phyloP scores from a whole-genome alignment of 2,113 vertebrate species.

The Oreochromis tanganicae region DNA sequence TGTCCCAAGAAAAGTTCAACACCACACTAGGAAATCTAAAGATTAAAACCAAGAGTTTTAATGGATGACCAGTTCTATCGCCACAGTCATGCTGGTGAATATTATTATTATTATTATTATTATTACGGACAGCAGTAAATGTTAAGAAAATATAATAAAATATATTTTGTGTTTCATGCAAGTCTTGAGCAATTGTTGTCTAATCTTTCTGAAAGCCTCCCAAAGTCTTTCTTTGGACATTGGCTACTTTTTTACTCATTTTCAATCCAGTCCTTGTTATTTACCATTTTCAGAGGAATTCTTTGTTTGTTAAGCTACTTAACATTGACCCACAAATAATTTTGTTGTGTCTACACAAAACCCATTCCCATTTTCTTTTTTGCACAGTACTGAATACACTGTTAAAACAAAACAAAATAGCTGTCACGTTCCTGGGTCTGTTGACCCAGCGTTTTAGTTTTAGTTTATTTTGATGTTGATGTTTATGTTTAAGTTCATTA shows the following conservation, averaged over 20 bases:
- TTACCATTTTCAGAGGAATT: background rate
- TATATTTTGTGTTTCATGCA: background rate
- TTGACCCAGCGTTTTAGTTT: background rate
- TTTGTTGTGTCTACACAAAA: background rate
- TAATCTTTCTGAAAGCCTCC: fast-evolving
- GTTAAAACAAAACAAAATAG: background rate
- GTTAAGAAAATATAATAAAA: background rate
- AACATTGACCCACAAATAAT: background rate
- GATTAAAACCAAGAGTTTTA: background rate
- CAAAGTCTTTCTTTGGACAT: background rate
- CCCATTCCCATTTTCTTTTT: background rate
- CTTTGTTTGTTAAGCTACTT: background rate
- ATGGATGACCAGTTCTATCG: background rate
- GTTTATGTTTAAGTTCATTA: background rate
- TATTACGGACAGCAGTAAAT: background rate
- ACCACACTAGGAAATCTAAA: background rate
- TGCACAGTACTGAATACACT: background rate
- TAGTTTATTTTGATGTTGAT: background rate
- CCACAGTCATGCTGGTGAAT: background rate
- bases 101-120: background rate
- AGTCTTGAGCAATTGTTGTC: background rate
- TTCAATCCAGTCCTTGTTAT: background rate
- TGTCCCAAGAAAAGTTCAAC: background rate
- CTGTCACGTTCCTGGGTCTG: background rate
- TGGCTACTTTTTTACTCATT: background rate